phyloP scores from a whole-genome alignment of 2,797 vertebrate species.

The Microctenopoma steveboyesi region DNA sequence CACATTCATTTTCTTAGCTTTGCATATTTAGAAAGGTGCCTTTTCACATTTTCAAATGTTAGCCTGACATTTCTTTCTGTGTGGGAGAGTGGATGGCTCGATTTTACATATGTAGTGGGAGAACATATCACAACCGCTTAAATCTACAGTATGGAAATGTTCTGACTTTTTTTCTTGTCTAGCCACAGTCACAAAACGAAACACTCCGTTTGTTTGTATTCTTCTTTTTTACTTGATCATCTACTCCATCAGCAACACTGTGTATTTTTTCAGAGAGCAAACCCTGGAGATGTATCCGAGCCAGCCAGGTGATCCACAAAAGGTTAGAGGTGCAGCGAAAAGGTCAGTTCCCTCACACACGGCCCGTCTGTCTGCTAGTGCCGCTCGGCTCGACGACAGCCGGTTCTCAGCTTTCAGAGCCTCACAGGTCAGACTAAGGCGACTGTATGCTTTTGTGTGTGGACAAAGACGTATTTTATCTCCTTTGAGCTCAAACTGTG shows the following conservation, averaged over 20 bases:
- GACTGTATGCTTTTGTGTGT: constrained; percentile 11
- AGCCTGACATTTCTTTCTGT: not conserved
- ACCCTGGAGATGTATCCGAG: constrained; percentile 40
- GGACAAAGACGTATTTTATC: constrained; percentile 7
- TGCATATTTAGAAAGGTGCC: not conserved
- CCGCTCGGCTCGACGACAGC: constrained; percentile 44
- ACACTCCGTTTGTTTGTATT: constrained; percentile 1
- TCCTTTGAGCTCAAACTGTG: constrained; percentile 2
- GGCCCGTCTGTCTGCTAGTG: constrained; percentile 10
- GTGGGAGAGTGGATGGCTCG: too few species aligned
- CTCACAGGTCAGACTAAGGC: constrained; percentile 29
- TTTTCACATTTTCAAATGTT: not conserved
- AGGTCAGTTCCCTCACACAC: constrained; percentile 45
- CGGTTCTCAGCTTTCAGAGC: constrained; percentile 14
- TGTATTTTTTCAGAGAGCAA: constrained; percentile 28
- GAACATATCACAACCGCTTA: not conserved
- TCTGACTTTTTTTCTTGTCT: constrained; percentile 11
- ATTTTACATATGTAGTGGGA: too few species aligned
- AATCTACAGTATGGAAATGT: constrained; percentile 15
- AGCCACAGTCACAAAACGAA: constrained; percentile 2
- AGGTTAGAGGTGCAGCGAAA: constrained; percentile 51
- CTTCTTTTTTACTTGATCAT: not conserved
- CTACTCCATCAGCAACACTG: constrained; percentile 12
- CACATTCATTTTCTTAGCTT: not conserved
- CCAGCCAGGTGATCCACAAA: constrained; percentile 43